These are phyloP conservation scores for Aulostomus chinensis DNA, from an alignment of 2,797 vertebrate genomes.

Conservation along the genomic window DNA sequence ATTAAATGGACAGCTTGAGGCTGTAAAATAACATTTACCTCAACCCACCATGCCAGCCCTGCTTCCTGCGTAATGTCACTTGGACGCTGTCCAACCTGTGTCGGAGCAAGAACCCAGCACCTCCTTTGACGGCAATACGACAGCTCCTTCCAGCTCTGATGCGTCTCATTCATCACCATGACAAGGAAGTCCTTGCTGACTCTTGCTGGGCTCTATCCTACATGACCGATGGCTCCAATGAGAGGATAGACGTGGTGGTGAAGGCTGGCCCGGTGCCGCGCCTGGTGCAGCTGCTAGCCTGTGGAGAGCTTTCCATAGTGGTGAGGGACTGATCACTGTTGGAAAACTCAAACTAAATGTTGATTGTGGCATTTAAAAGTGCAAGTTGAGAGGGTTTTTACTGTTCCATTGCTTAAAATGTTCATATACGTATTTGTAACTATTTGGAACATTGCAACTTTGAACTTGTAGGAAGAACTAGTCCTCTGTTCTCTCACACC, in stretches of 20 bases:
- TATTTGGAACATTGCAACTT: not conserved
- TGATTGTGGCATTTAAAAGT: not conserved
- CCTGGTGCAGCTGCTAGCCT: conserved; percentile 85
- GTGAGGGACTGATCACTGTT: conserved; percentile 65
- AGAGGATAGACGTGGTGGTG: conserved; percentile 91
- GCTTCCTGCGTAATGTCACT: conserved; percentile 86
- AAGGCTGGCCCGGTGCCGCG: conserved; percentile 85
- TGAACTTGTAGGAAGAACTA: too few relatives aligned
- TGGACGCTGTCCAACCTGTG: conserved; percentile 93
- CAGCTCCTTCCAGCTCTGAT: conserved; percentile 87
- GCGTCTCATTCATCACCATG: conserved; percentile 82
- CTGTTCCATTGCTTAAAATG: not conserved
- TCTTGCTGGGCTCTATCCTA: conserved; percentile 92
- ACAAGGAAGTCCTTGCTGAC: conserved; percentile 85
- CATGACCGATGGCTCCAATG: conserved; percentile 89
- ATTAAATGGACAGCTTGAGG: too few relatives aligned
- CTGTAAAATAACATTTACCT: conserved; percentile 7
- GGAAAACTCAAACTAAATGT: not conserved
- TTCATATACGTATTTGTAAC: not conserved
- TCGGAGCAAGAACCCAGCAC: conserved; percentile 89
- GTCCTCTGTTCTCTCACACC: too few relatives aligned
- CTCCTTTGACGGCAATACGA: conserved; percentile 83
- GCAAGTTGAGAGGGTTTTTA: not conserved
- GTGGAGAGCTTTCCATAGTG: conserved; percentile 84
- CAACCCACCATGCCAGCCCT: conserved; percentile 65